phyloP scores from a whole-genome alignment of 2,888 invertebrate genomes.

The Drosophila setosimentum region DNA sequence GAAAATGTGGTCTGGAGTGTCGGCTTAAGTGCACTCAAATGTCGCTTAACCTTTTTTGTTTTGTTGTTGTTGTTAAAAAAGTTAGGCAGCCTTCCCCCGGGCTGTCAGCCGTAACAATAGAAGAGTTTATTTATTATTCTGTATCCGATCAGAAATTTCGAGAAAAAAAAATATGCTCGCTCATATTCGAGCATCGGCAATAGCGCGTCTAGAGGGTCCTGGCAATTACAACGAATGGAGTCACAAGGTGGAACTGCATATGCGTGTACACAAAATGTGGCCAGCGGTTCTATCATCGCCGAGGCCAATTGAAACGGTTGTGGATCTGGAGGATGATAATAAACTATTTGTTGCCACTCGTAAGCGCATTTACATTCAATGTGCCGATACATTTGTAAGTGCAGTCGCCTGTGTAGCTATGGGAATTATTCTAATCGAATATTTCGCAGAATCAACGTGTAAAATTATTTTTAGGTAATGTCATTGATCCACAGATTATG shows the following conservation, averaged over 20 bases:
- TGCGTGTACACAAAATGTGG: conserved; percentile 38
- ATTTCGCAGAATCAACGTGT: conserved; percentile 15
- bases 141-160: neutral
- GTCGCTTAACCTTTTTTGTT: conserved; percentile 37
- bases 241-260: conserved; percentile 31
- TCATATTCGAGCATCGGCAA: conserved; percentile 12
- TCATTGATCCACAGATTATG: conserved; percentile 18
- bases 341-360: conserved; percentile 25
- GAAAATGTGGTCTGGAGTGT: conserved; percentile 29
- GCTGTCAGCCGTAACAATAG: conserved; percentile 16
- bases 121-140: conserved; percentile 6
- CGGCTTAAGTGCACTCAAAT: conserved; percentile 52
- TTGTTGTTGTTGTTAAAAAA: conserved; percentile 1
- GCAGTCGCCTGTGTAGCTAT: neutral
- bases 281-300: conserved; percentile 28
- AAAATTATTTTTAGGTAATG: conserved; percentile 11
- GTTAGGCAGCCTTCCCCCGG: conserved; percentile 1
- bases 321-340: neutral
- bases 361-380: conserved; percentile 27
- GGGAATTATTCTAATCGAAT: neutral
- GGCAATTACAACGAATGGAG: conserved; percentile 49
- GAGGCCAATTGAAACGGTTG: neutral
- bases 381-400: conserved; percentile 16
- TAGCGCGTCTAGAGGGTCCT: conserved; percentile 22
- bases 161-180: conserved; percentile 30